Percentiles rank a stretch among this genome's conserved stretches.
Conservation (phyloP, 2,888 invertebrate species). For the Branchellion lobata region DNA sequence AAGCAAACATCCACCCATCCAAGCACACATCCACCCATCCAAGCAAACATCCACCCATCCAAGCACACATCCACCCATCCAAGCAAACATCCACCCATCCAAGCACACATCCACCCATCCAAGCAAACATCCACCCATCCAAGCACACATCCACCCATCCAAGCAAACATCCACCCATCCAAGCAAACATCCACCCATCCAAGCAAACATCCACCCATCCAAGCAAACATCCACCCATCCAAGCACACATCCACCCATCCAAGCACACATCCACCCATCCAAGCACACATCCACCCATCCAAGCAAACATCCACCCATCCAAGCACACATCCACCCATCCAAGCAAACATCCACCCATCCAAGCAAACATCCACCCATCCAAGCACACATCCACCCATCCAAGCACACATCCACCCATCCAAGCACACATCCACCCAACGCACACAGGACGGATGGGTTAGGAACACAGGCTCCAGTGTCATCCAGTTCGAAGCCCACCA, state of each 20-base stretch:
- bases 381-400: background rate
- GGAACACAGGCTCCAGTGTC: slow-evolving; percentile 53
- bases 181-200: background rate
- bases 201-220: too few species aligned
- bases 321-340: too few species aligned
- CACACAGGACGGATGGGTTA: slow-evolving; percentile 51
- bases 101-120: too few species aligned
- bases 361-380: background rate
- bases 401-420: background rate
- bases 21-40: background rate
- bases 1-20: background rate
- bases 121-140: too few species aligned
- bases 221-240: too few species aligned
- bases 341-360: too few species aligned
- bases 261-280: background rate
- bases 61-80: too few species aligned
- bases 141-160: too few species aligned
- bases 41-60: too few species aligned
- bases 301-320: background rate
- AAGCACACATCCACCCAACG: background rate
- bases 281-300: background rate
- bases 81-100: background rate
- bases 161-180: background rate
- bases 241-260: background rate
- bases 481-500: slow-evolving; percentile 52